Evolutionary conservation across 2,797 vertebrate genomes (phyloP).

Genomic region (Crenichthys baileyi): DNA sequence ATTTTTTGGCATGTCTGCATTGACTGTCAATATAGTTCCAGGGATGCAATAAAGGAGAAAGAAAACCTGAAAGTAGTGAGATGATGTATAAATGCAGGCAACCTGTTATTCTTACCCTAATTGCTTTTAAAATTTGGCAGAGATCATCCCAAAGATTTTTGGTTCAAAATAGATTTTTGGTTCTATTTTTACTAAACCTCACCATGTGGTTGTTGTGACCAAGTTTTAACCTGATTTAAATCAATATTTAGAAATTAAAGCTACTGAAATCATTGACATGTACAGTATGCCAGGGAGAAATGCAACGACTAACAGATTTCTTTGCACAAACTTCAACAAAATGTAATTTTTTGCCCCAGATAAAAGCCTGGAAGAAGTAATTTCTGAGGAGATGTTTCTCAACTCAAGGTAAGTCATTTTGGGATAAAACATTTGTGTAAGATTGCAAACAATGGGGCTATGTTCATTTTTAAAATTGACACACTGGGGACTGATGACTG

Average conservation of each 20-base stretch:
- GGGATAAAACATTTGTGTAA: slow-evolving; percentile 13
- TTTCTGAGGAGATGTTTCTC: slow-evolving; percentile 14
- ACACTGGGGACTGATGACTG: slow-evolving; percentile 16
- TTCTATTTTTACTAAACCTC: neutral
- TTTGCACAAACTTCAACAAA: slow-evolving; percentile 20
- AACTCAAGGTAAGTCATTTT: slow-evolving; percentile 17
- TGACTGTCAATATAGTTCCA: neutral
- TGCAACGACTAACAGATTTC: slow-evolving; percentile 18
- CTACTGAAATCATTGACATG: neutral
- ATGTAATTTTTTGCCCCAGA: slow-evolving; percentile 16
- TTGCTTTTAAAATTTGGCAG: neutral
- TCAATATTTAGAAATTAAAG: slow-evolving; percentile 8
- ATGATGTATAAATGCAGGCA: neutral
- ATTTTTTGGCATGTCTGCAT: slow-evolving; percentile 11
- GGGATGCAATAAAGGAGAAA: slow-evolving; percentile 2
- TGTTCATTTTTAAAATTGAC: slow-evolving; percentile 21
- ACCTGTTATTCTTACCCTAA: neutral
- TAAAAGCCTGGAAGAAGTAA: slow-evolving; percentile 13
- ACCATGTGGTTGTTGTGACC: neutral
- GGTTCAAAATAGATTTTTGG: neutral
- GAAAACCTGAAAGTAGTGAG: neutral
- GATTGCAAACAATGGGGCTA: slow-evolving; percentile 18
- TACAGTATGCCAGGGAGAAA: slow-evolving; percentile 6
- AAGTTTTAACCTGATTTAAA: neutral
- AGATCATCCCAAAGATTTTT: neutral